phyloP scores from a whole-genome alignment of 2,888 invertebrate species.

The Acanthococcus lagerstroemiae region DNA sequence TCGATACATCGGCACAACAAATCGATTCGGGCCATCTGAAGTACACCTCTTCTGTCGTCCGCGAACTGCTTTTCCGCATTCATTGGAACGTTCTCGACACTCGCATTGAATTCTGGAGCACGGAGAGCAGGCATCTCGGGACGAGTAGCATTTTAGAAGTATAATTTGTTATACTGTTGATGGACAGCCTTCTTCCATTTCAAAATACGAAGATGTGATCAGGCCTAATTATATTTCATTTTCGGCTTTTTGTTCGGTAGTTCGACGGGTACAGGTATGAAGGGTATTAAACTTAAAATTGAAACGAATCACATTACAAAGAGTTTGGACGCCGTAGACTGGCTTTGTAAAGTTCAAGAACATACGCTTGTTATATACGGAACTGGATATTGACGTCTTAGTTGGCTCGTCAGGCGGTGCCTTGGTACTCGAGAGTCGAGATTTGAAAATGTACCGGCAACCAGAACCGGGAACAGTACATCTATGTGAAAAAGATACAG shows the following conservation, averaged over 20 bases:
- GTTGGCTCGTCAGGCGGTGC: background rate
- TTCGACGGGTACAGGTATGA: background rate
- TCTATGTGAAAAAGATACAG: too few relatives aligned
- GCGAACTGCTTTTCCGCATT: background rate
- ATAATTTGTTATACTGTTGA: conserved; percentile 27
- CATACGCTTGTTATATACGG: background rate
- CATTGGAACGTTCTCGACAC: background rate
- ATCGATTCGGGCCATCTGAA: too few relatives aligned
- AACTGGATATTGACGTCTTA: background rate
- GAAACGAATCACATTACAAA: conserved; percentile 18
- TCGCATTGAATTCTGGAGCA: background rate
- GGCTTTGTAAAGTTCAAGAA: background rate
- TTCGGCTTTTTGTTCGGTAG: conserved; percentile 14
- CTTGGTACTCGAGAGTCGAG: background rate
- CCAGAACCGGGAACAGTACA: too few relatives aligned
- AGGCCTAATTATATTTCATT: conserved; percentile 22
- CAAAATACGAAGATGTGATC: conserved; percentile 16
- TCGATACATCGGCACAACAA: too few relatives aligned
- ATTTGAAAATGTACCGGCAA: background rate
- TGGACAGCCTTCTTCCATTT: conserved; percentile 23
- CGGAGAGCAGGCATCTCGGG: background rate
- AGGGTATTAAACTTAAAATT: background rate
- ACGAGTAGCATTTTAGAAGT: conserved; percentile 23
- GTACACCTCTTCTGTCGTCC: background rate
- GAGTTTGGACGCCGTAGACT: background rate